phyloP scores from a whole-genome alignment of 64 coral and sea anemone genomes.

The Montipora efflorescens region DNA sequence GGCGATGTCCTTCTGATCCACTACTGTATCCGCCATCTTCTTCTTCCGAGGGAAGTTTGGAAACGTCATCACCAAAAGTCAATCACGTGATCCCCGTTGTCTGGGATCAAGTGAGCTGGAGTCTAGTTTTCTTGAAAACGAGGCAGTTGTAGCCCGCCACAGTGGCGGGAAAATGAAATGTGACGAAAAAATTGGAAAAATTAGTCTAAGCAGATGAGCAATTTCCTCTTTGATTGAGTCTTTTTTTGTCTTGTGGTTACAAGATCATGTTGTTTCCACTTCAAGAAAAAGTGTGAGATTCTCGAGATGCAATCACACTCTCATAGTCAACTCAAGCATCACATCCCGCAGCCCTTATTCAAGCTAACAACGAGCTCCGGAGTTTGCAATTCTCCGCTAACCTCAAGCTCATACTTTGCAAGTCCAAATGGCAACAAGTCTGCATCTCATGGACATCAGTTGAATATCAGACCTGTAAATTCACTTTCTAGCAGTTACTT shows the following conservation, averaged over 20 bases:
- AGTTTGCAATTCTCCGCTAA: constrained; percentile 59
- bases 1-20: constrained; percentile 90
- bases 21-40: constrained; percentile 89
- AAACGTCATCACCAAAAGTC: constrained; percentile 82
- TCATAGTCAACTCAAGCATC: constrained; percentile 70
- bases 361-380: constrained; percentile 77
- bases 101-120: background rate
- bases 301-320: constrained; percentile 64
- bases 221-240: background rate
- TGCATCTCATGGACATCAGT: constrained; percentile 65
- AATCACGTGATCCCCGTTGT: constrained; percentile 67
- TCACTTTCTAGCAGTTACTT: constrained; percentile 66
- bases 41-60: constrained; percentile 79
- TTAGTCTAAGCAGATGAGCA: no score
- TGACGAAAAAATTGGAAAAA: background rate
- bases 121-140: constrained; percentile 20
- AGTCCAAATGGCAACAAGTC: constrained; percentile 45
- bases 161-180: constrained; percentile 67
- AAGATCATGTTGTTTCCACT: constrained; percentile 1
- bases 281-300: constrained; percentile 11
- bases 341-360: constrained; percentile 96
- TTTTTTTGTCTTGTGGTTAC: background rate
- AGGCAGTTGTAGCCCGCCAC: constrained; percentile 31
- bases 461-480: constrained; percentile 73
- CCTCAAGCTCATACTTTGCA: constrained; percentile 31